Evolutionary conservation across 1,140 invertebrate species (phyloP), one percentile per base, ranked within the genome.

Genomic region (Ptiloglossa arizonensis): DNA sequence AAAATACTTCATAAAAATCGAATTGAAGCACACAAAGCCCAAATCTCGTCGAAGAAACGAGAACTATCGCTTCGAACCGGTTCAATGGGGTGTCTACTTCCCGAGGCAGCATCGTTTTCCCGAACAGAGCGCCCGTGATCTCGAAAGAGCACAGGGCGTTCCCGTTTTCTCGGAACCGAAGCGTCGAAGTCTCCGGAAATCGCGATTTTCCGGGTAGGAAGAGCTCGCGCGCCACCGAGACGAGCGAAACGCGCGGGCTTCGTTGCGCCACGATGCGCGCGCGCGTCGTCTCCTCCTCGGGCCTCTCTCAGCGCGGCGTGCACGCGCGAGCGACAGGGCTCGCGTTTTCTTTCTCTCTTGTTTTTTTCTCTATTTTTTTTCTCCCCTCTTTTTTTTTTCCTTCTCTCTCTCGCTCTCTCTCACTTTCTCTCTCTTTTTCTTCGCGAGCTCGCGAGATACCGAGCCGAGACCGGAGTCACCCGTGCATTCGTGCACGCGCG

Each of bases 401-500:
- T n/a, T n/a, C n/a, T n/a, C n/a, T n/a, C n/a, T n/a, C n/a, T n/a
- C n/a, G n/a, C n/a, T n/a, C n/a, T n/a, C n/a, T n/a, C n/a, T n/a
- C n/a, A n/a, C n/a, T n/a, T n/a, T n/a, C n/a, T n/a, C n/a, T n/a
- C n/a, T n/a, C n/a, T n/a, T n/a, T n/a, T n/a, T 69, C 38, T 54
- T 63, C 63, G 52, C 22, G 62, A 15, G 22, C 24, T 22, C 27
- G 44, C 35, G 68, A 48, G 54, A 64, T 52, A 52, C 48, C 5
- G 15, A 22, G 29, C 52, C 6, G 1, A 11, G 3, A 13, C 22
- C 22, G 15, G 19, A 17, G 19, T 54, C 57, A 35, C 50, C 57
- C 50, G 57, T 79, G 66, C 64, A 74, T 56, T 32, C 17, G 41
- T 60, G 38, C 69, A 54, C 50, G 38, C 41, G 69, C 56, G 76